Conservation (phyloP, 2,797 vertebrate species). For the Phalanger gymnotis region DNA sequence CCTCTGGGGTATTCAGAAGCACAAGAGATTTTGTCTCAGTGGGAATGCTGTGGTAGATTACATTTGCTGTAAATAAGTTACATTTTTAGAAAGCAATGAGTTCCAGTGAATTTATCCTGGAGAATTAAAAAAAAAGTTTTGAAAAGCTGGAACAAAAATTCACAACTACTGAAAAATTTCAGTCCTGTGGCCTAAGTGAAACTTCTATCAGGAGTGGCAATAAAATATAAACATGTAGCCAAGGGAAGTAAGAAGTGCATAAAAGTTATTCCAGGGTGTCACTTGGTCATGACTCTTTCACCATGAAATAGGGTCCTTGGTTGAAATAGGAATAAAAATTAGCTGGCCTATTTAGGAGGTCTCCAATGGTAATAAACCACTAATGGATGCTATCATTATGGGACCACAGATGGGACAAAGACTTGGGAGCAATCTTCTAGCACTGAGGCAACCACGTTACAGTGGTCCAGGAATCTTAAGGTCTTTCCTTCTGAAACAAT, state of each 20-base stretch:
- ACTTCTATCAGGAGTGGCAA: background rate
- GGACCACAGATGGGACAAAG: background rate
- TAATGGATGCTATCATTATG: background rate
- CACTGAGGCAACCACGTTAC: background rate
- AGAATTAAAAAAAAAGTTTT: conserved; percentile 16
- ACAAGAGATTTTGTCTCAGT: conserved; percentile 70
- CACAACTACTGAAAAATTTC: background rate
- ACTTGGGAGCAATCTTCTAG: background rate
- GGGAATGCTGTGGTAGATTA: conserved; percentile 76
- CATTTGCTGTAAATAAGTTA: conserved; percentile 76
- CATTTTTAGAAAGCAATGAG: conserved; percentile 77
- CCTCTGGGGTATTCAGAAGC: conserved; percentile 62
- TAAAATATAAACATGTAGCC: background rate
- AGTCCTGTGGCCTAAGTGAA: background rate
- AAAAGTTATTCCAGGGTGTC: background rate
- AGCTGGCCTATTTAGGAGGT: background rate
- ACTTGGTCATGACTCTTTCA: background rate
- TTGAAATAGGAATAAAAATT: background rate
- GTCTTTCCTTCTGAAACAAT: background rate
- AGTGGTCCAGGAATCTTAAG: background rate
- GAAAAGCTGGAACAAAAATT: background rate
- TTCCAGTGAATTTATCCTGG: conserved; percentile 73
- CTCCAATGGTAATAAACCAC: background rate
- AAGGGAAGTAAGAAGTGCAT: background rate
- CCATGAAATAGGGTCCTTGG: background rate